These are phyloP conservation scores for Cassiopea xamachana DNA, from an alignment of 30 jellyfish, hydroid and myxozoan species.

Conservation along the genomic window DNA sequence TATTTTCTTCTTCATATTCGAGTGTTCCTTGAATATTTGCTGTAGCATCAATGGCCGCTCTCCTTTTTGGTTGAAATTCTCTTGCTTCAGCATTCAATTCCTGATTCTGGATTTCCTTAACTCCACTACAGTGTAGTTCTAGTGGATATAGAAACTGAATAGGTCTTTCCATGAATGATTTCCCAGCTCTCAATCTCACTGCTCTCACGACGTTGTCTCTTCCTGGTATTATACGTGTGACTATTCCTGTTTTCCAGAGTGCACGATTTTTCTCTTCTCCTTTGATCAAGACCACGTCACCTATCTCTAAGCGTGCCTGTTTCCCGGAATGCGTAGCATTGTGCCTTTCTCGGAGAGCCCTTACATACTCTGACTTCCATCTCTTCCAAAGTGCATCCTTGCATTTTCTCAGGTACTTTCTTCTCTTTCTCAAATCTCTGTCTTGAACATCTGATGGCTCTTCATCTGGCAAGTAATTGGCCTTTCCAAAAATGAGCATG, in stretches of 20 bases:
- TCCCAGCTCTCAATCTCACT: not conserved
- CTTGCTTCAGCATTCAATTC: slow-evolving; percentile 14
- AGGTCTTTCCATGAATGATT: slow-evolving; percentile 15
- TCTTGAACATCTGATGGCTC: slow-evolving; percentile 46
- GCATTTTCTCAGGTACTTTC: slow-evolving; percentile 61
- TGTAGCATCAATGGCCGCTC: slow-evolving; percentile 46
- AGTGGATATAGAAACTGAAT: slow-evolving; percentile 42
- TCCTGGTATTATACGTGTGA: not conserved
- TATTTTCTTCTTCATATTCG: slow-evolving; percentile 40
- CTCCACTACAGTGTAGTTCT: slow-evolving; percentile 46
- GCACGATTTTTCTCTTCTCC: slow-evolving; percentile 61
- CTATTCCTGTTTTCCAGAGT: slow-evolving; percentile 55
- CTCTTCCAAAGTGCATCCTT: slow-evolving; percentile 68
- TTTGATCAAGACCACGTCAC: slow-evolving; percentile 68
- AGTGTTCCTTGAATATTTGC: slow-evolving; percentile 30
- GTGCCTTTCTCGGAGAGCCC: not conserved
- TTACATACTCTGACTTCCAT: slow-evolving; percentile 64
- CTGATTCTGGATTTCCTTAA: slow-evolving; percentile 32
- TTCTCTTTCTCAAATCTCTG: slow-evolving; percentile 70
- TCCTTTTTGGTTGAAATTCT: slow-evolving; percentile 68
- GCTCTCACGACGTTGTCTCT: not conserved
- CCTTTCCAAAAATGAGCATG: slow-evolving; percentile 41
- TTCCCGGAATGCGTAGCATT: not conserved
- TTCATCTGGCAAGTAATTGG: slow-evolving; percentile 2
- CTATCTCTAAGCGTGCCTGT: slow-evolving; percentile 36